Conservation (phyloP, 1,140 invertebrate species). For the Bombus sibiricus region DNA sequence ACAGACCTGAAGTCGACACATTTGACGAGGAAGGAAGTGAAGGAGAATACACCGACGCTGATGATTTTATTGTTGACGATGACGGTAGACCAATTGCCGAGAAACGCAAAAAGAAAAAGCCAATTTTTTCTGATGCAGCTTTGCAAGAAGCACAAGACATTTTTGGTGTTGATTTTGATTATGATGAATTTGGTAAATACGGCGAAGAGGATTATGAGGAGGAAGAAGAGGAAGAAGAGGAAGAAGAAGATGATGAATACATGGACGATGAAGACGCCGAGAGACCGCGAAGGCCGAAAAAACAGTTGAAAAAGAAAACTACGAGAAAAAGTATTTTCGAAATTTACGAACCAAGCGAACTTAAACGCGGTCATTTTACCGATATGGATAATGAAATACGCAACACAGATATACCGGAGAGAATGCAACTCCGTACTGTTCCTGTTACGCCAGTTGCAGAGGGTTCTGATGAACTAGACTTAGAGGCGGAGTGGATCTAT, state of each 20-base stretch:
- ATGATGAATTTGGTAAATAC: slow-evolving; percentile 96
- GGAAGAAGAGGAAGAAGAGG: slow-evolving; percentile 88
- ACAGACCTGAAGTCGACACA: slow-evolving; percentile 85
- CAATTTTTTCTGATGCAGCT: slow-evolving; percentile 95
- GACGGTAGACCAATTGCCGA: slow-evolving; percentile 95
- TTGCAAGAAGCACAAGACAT: slow-evolving; percentile 99
- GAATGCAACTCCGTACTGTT: slow-evolving; percentile 95
- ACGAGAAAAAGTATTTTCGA: slow-evolving; percentile 96
- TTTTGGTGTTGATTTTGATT: slow-evolving; percentile 99
- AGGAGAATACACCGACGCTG: slow-evolving; percentile 92
- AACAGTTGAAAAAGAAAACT: slow-evolving; percentile 90
- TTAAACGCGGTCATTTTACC: slow-evolving; percentile 98
- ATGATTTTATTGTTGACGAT: slow-evolving; percentile 99
- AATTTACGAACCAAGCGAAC: slow-evolving; percentile 98
- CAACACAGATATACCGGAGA: slow-evolving; percentile 94
- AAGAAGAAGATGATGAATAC: slow-evolving; percentile 89
- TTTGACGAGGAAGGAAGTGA: slow-evolving; percentile 91
- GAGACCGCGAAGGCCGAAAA: slow-evolving; percentile 85
- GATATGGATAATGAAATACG: slow-evolving; percentile 96
- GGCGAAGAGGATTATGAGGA: slow-evolving; percentile 94
- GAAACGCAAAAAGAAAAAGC: slow-evolving; percentile 93
- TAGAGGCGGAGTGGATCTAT: slow-evolving; percentile 99
- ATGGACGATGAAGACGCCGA: slow-evolving; percentile 88
- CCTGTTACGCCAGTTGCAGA: slow-evolving; percentile 92
- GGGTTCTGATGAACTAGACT: slow-evolving; percentile 93